Conservation (phyloP, 1,140 invertebrate genomes). For the Asobara japonica region DNA sequence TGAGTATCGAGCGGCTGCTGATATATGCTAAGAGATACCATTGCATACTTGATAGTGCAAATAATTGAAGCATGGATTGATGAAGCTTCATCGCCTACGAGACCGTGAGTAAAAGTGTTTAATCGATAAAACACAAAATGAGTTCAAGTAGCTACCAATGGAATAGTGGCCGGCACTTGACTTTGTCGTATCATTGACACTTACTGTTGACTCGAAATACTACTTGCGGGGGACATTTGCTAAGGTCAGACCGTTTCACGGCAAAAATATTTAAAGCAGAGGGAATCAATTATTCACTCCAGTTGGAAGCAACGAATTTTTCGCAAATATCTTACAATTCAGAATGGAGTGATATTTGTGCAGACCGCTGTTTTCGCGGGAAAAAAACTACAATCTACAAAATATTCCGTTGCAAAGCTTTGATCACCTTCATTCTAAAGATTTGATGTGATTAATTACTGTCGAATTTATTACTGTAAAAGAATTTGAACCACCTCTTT, state of each 20-base stretch:
- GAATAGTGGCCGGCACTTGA: slow-evolving; percentile 39
- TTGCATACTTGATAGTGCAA: not conserved
- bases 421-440: no score
- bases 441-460: no score
- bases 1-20: no score
- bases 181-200: slow-evolving; percentile 17
- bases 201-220: slow-evolving; percentile 7
- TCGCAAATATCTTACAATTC: no score
- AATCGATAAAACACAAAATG: slow-evolving; percentile 17
- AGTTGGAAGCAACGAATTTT: not conserved
- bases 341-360: no score
- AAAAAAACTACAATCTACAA: no score
- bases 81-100: slow-evolving; percentile 24
- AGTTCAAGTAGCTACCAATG: slow-evolving; percentile 37
- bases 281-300: not conserved
- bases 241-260: slow-evolving; percentile 8
- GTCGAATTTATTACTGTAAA: not conserved
- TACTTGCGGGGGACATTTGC: slow-evolving; percentile 6
- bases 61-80: not conserved
- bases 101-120: not conserved
- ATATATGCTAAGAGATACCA: not conserved
- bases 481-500: not conserved
- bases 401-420: no score
- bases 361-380: no score
- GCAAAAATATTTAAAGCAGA: slow-evolving; percentile 2